These are phyloP conservation scores for Hydrotaea cyrtoneurina DNA, from an alignment of 2,888 invertebrate genomes.

Conservation along the genomic window DNA sequence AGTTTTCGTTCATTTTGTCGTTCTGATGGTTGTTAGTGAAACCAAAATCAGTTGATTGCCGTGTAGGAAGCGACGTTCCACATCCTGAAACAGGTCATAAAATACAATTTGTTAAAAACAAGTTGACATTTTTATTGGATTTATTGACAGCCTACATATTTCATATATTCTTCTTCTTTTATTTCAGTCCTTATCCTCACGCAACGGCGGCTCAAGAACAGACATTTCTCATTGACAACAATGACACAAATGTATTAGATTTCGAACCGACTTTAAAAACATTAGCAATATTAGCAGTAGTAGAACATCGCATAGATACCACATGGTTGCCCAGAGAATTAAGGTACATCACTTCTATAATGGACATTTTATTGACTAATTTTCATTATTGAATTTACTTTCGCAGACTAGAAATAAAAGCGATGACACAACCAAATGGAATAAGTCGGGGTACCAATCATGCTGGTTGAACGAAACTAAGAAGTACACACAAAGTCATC, in stretches of 20 bases:
- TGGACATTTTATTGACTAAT: not conserved
- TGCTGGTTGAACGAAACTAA: conserved; percentile 73
- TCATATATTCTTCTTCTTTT: too few relatives aligned
- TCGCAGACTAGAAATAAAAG: conserved; percentile 85
- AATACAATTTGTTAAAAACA: too few relatives aligned
- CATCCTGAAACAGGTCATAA: too few relatives aligned
- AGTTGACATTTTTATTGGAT: too few relatives aligned
- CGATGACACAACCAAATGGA: conserved; percentile 87
- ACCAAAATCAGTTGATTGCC: too few relatives aligned
- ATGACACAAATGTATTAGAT: conserved; percentile 91
- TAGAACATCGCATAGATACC: conserved; percentile 85
- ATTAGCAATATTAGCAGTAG: conserved; percentile 85
- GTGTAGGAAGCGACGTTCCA: too few relatives aligned
- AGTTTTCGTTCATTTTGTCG: too few relatives aligned
- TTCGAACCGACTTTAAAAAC: conserved; percentile 89
- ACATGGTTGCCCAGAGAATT: conserved; percentile 85
- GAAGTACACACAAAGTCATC: conserved; percentile 18
- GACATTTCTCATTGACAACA: conserved; percentile 86
- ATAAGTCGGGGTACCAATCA: conserved; percentile 83
- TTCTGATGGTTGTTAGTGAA: too few relatives aligned
- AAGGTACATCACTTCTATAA: conserved; percentile 80
- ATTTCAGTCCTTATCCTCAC: conserved; percentile 67
- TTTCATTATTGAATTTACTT: conserved; percentile 55
- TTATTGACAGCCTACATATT: too few relatives aligned
- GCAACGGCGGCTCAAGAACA: conserved; percentile 66